Evolutionary conservation across 1,140 invertebrate species (phyloP).

Genomic region (Cydia fagiglandana): DNA sequence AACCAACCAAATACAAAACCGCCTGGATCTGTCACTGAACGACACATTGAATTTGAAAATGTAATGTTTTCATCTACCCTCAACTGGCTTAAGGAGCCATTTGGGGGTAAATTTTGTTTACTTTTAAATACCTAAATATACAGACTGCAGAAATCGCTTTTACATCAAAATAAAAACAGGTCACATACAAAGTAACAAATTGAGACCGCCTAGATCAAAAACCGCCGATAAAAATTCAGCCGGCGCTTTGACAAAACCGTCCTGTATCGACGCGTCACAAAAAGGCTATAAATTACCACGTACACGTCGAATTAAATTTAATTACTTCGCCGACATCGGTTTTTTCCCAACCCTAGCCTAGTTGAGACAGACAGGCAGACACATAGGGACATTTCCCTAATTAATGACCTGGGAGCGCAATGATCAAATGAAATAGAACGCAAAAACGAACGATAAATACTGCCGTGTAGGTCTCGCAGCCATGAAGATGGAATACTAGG

Average conservation of each 20-base stretch:
- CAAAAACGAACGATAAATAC: conserved; percentile 47
- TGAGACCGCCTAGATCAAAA: conserved; percentile 11
- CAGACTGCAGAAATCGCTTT: too few species aligned
- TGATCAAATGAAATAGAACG: conserved; percentile 43
- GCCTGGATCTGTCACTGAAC: too few species aligned
- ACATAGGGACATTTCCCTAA: conserved; percentile 52
- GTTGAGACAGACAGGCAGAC: conserved; percentile 29
- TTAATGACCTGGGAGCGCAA: conserved; percentile 53
- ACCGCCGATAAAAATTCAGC: conserved; percentile 8
- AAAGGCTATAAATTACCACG: conserved; percentile 28
- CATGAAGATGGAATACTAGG: background rate
- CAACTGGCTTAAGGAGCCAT: too few species aligned
- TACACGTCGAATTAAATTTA: conserved; percentile 31
- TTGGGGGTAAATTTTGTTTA: too few species aligned
- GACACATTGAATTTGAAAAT: too few species aligned
- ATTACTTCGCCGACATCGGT: conserved; percentile 30
- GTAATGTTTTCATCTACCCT: too few species aligned
- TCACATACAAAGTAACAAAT: conserved; percentile 2
- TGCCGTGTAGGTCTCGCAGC: conserved; percentile 34
- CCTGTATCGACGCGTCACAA: background rate
- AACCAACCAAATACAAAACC: too few species aligned
- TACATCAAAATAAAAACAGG: too few species aligned
- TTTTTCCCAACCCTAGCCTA: conserved; percentile 29
- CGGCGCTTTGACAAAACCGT: conserved; percentile 15
- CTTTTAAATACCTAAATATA: too few species aligned